These are phyloP conservation scores for Lasaia peninsularis DNA, from an alignment of 1,140 invertebrate genomes.

Conservation along the genomic window DNA sequence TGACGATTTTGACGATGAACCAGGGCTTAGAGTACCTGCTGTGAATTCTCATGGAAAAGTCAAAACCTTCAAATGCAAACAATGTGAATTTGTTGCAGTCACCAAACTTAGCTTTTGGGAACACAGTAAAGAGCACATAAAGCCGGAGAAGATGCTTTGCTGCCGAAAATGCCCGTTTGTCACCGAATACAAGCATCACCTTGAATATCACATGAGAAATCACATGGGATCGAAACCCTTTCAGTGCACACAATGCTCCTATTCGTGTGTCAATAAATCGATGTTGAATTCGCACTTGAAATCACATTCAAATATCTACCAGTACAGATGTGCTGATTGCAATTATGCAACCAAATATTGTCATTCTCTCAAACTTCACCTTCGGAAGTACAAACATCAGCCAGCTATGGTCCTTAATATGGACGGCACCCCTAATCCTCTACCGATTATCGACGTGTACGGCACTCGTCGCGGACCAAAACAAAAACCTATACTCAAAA, in stretches of 20 bases:
- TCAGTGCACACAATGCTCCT: constrained; percentile 94
- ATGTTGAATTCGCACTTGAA: constrained; percentile 99
- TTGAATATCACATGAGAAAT: constrained; percentile 97
- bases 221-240: constrained; percentile 98
- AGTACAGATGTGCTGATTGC: constrained; percentile 96
- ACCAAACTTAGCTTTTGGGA: constrained; percentile 96
- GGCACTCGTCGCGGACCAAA: constrained; percentile 92
- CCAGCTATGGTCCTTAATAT: constrained; percentile 91
- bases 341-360: constrained; percentile 99
- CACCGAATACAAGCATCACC: constrained; percentile 98
- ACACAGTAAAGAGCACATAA: constrained; percentile 94
- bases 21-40: constrained; percentile 81
- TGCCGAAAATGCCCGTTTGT: constrained; percentile 97
- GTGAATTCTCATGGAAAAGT: constrained; percentile 90
- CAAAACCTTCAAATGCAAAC: constrained; percentile 95
- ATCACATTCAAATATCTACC: constrained; percentile 97
- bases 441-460: constrained; percentile 93
- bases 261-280: constrained; percentile 98
- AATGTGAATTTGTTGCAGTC: constrained; percentile 89
- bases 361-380: constrained; percentile 96
- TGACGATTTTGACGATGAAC: constrained; percentile 81
- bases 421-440: constrained; percentile 91
- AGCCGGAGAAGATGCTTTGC: constrained; percentile 92
- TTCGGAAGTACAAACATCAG: constrained; percentile 93
- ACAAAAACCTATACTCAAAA: constrained; percentile 75